A percentile compares a stretch with the other conserved stretches of the same genome.
phyloP scores from a whole-genome alignment of 2,888 invertebrate genomes.

The Blastobasis lacticolella region DNA sequence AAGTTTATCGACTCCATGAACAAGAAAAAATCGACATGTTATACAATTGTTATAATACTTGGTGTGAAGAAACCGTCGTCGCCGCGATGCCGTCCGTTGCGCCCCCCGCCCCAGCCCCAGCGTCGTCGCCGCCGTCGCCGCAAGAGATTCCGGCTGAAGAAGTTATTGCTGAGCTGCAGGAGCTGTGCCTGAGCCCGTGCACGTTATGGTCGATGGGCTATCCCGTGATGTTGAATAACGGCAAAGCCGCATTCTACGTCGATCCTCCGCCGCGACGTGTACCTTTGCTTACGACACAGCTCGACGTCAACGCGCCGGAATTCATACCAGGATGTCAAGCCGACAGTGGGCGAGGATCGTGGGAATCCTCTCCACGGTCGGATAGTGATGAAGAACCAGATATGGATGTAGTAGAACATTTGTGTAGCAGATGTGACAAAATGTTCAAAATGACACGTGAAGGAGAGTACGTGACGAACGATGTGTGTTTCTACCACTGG shows the following conservation, averaged over 20 bases:
- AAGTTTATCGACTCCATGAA: slow-evolving; percentile 57
- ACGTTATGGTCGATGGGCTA: slow-evolving; percentile 80
- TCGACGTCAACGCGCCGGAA: slow-evolving; percentile 79
- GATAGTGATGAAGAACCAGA: slow-evolving; percentile 73
- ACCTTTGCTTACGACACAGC: slow-evolving; percentile 51
- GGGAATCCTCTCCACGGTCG: slow-evolving; percentile 71
- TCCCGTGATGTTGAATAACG: slow-evolving; percentile 75
- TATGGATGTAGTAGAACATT: slow-evolving; percentile 64
- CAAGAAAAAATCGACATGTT: too few species aligned
- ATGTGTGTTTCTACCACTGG: slow-evolving; percentile 91
- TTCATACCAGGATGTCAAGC: slow-evolving; percentile 76
- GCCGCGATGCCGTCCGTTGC: slow-evolving; percentile 52
- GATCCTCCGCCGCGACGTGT: slow-evolving; percentile 65
- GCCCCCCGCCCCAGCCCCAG: slow-evolving; percentile 55
- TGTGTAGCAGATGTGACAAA: slow-evolving; percentile 82
- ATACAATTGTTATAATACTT: slow-evolving; percentile 32
- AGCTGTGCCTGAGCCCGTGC: slow-evolving; percentile 76
- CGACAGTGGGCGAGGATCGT: slow-evolving; percentile 72
- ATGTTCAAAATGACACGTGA: slow-evolving; percentile 80
- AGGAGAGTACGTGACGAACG: slow-evolving; percentile 81
- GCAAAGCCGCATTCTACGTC: slow-evolving; percentile 77
- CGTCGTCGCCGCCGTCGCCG: slow-evolving; percentile 62
- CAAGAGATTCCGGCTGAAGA: slow-evolving; percentile 73
- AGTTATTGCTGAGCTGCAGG: slow-evolving; percentile 72
- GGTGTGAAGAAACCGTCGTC: slow-evolving; percentile 63